A percentile compares a stretch with the other conserved stretches of the same genome.
phyloP scores from a whole-genome alignment of 1,140 invertebrate species.

The Eriosoma lanigerum region DNA sequence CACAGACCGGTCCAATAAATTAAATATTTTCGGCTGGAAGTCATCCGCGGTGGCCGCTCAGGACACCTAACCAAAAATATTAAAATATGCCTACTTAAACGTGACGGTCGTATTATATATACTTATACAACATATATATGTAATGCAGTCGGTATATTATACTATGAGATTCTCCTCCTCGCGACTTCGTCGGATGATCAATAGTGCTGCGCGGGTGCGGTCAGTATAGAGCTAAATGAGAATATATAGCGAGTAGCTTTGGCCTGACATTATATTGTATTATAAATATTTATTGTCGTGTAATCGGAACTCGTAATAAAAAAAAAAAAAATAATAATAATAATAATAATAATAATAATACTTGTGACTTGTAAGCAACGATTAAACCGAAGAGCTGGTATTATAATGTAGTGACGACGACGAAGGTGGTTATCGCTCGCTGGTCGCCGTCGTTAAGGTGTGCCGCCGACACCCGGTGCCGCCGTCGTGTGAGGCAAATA shows the following conservation, averaged over 20 bases:
- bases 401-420: no score
- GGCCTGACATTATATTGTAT: not conserved
- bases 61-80: slow-evolving; percentile 1
- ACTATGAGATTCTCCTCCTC: not conserved
- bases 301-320: not conserved
- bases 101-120: not conserved
- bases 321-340: no score
- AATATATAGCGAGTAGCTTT: no score
- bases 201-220: slow-evolving; percentile 2
- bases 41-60: slow-evolving; percentile 9
- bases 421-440: no score
- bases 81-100: not conserved
- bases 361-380: no score
- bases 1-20: slow-evolving; percentile 40
- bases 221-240: not conserved
- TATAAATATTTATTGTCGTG: slow-evolving; percentile 15
- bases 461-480: no score
- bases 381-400: no score
- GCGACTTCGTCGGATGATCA: not conserved
- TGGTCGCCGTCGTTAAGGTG: no score
- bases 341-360: no score
- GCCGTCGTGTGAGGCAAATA: no score
- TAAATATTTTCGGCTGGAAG: not conserved
- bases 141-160: not conserved
- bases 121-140: not conserved